Base-by-base conservation (phyloP, 2,888 invertebrate genomes). In the Polia nebulosa region DNA sequence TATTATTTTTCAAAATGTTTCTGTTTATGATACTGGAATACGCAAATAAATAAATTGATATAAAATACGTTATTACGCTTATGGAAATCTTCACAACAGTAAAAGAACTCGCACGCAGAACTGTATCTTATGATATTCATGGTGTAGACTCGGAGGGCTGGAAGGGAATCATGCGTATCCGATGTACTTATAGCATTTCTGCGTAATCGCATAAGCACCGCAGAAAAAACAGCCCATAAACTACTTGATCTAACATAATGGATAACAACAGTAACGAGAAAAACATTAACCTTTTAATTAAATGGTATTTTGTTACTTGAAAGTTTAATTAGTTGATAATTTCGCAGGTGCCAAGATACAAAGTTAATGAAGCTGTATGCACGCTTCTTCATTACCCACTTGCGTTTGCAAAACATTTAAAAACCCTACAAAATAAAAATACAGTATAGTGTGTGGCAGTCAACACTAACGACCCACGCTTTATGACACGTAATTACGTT, bases 401-500 rank as follows among this genome's bases (percentile, higher is more conserved):
- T 41, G 32, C 22, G 27, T 72, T 72, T 47, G 20, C 41, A 53
- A 80, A 57, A 60, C 58, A 66, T 72, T 75, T 55, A 68, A 72
- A 62, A 44, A 32, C 49, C 44, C 39, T 20, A 44, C 9, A 20
- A 59, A 74, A 62, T 58, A 49, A 65, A 77, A 68, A 62, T 44
- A 25, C 32, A 60, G 55, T 62, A 58, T 68, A 69, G 80, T 83
- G 79, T 83, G 82, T 79, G 79, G 74, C 76, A 72, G 78, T 64
- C 80, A 78, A 79, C 75, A 84, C 76, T 88, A 90, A 91, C 87
- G 88, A 90, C 86, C 87, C 77, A 80, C 74, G 80, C 76, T 89
- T 90, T 89, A 90, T 87, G 88, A 87, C 87, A 84, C 74, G 84
- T 89, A 86, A 92, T 91, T 88, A 89, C 77, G 73, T 88, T 90